Percentiles rank a stretch among this genome's conserved stretches.
Conservation (phyloP, 2,113 vertebrate genomes). For the Forbesichthys papilliferus region DNA sequence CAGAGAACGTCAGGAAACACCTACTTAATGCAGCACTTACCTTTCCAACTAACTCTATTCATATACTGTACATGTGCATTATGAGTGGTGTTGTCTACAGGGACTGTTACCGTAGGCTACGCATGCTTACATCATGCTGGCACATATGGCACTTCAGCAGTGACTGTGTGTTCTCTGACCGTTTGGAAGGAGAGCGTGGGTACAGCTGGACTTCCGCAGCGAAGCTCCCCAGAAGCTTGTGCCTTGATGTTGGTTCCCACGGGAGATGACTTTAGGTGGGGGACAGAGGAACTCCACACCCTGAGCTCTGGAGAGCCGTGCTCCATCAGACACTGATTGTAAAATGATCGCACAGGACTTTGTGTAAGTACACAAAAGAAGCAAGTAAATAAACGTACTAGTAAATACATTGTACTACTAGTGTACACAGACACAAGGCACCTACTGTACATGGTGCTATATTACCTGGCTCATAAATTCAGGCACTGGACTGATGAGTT, state of each 20-base stretch:
- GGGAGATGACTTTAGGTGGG: slow-evolving; percentile 67
- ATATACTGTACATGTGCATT: no score
- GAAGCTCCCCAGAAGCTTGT: slow-evolving; percentile 63
- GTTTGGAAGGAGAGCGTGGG: slow-evolving; percentile 73
- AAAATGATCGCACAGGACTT: slow-evolving; percentile 4
- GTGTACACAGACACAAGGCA: neutral
- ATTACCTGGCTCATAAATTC: slow-evolving; percentile 66
- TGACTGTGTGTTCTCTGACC: slow-evolving; percentile 63
- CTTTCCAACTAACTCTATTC: no score
- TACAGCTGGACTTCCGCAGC: neutral
- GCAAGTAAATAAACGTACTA: neutral
- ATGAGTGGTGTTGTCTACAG: no score
- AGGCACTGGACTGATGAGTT: slow-evolving; percentile 45
- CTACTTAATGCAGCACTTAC: no score
- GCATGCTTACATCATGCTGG: no score
- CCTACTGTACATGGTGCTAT: neutral
- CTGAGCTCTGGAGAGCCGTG: slow-evolving; percentile 62
- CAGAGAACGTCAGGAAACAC: no score
- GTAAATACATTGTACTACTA: neutral
- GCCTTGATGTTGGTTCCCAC: slow-evolving; percentile 61
- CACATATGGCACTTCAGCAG: no score
- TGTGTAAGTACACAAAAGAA: neutral
- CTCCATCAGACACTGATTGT: slow-evolving; percentile 59
- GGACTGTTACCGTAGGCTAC: no score
- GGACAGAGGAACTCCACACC: slow-evolving; percentile 73